Conservation (phyloP, 1,140 invertebrate species). For the Temnothorax nylanderi region DNA sequence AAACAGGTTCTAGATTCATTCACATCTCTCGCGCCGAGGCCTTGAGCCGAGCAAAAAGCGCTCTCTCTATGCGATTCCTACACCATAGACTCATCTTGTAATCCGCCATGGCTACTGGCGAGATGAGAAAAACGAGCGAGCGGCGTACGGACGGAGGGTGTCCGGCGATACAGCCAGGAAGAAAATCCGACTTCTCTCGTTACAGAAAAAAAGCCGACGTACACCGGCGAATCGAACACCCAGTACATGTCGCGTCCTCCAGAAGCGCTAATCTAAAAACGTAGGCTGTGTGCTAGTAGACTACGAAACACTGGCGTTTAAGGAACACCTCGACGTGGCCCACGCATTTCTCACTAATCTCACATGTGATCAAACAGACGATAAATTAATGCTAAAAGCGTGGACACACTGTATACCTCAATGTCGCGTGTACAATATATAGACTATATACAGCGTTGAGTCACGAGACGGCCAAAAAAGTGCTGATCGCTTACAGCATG, state of each 20-base stretch:
- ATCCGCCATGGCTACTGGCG: conserved; percentile 42
- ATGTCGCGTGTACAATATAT: neutral
- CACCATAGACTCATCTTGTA: conserved; percentile 65
- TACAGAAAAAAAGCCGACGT: neutral
- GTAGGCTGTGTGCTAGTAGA: conserved; percentile 61
- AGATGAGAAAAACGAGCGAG: conserved; percentile 5
- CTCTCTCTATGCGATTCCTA: conserved; percentile 66
- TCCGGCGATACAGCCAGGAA: neutral
- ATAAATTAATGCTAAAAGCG: conserved; percentile 58
- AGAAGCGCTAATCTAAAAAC: conserved; percentile 64
- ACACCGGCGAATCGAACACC: neutral
- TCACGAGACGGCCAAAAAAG: neutral
- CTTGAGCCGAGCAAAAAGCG: conserved; percentile 76
- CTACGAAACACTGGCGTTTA: conserved; percentile 65
- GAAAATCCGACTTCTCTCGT: conserved; percentile 7
- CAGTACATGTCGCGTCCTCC: conserved; percentile 53
- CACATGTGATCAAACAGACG: conserved; percentile 39
- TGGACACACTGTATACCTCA: neutral
- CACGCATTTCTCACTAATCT: conserved; percentile 71
- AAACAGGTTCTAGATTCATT: conserved; percentile 82
- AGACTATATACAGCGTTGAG: conserved; percentile 6
- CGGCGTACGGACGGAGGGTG: neutral
- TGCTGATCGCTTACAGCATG: neutral
- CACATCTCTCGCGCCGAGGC: conserved; percentile 76
- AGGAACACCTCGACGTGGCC: conserved; percentile 65